Base-by-base conservation (phyloP, 2,888 invertebrate genomes). In the Nipponacmea schrenckii region DNA sequence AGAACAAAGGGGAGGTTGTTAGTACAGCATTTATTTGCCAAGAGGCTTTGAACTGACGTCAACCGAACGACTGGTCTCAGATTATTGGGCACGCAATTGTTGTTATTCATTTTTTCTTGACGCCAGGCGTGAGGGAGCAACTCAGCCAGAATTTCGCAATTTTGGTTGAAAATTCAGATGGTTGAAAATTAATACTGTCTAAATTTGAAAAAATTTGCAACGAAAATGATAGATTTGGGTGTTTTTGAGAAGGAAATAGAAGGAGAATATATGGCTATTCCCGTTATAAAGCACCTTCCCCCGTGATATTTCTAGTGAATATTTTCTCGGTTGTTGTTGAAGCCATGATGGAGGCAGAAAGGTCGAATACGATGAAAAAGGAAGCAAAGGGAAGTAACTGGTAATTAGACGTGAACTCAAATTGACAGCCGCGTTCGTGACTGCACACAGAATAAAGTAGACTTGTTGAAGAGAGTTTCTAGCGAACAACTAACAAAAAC, bases 271-370 rank as follows among this genome's bases (percentile, higher is more conserved):
- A 31, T 68, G 81, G 86, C 86, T 85, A 80, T 86, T 86, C 85
- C 85, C 84, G 85, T 85, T 85, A 85, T 85, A 85, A 86, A 84
- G 81, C 85, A 74, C 72, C 81, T 69, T 76, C 86, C 86, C 81
- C 64, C 80, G 81, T 80, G 68, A 44, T 27, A 39, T 39, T 39
- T 39, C 39, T 39, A 39, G 39, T 39, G 39, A 39, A 39, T 39
- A 68, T 50, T 31, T n/a, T 48, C 26, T 45, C 63, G 64, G 45
- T 39, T 50, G 64, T 46, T 65, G 64, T 56, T 24, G 64, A 66
- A 48, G 48, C 65, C 66, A 70, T 45, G 62, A 65, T 48, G 39
- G 39, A 39, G 39, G 39, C 39, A 39, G 70, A 70, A 70, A 70
- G 70, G 70, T 70, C 70, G 70, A 66, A 31, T 66, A 70, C 66